Conservation (phyloP, 1,140 invertebrate genomes). For the Drosophila equinoxialis region DNA sequence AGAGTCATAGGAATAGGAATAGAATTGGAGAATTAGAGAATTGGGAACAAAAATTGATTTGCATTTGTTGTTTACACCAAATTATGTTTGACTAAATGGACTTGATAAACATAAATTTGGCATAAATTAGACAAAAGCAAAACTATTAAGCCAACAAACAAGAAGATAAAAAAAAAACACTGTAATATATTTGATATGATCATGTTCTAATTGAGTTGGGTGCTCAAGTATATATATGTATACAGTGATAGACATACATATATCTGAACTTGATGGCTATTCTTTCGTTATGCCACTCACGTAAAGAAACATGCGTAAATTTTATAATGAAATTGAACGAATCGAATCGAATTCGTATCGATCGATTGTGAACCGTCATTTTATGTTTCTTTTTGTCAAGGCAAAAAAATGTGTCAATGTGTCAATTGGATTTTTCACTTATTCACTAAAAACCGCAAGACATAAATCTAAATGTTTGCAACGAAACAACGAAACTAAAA, state of each 20-base stretch:
- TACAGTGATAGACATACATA: not conserved
- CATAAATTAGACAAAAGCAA: not conserved
- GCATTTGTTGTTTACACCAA: conserved; percentile 12
- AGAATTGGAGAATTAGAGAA: not conserved
- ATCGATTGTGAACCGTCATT: conserved; percentile 42
- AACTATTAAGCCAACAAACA: conserved; percentile 5
- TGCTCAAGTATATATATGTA: not conserved
- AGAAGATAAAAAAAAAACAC: no score
- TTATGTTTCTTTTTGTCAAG: conserved; percentile 50
- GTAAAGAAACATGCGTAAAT: conserved; percentile 75
- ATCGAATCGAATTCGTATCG: conserved; percentile 48
- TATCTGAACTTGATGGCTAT: conserved; percentile 25
- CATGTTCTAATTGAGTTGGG: conserved; percentile 6
- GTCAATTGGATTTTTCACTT: conserved; percentile 59
- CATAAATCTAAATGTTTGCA: conserved; percentile 46
- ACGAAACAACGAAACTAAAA: conserved; percentile 48
- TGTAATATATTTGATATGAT: not conserved
- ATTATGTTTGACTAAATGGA: conserved; percentile 9
- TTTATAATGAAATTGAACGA: conserved; percentile 71
- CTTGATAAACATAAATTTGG: conserved; percentile 9
- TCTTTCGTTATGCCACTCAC: conserved; percentile 50
- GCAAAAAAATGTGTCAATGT: conserved; percentile 77
- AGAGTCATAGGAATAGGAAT: no score
- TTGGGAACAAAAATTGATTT: conserved; percentile 9
- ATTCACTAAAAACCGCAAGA: conserved; percentile 43